Evolutionary conservation across 2,113 vertebrate genomes (phyloP).

Genomic region (Apteryx owenii): DNA sequence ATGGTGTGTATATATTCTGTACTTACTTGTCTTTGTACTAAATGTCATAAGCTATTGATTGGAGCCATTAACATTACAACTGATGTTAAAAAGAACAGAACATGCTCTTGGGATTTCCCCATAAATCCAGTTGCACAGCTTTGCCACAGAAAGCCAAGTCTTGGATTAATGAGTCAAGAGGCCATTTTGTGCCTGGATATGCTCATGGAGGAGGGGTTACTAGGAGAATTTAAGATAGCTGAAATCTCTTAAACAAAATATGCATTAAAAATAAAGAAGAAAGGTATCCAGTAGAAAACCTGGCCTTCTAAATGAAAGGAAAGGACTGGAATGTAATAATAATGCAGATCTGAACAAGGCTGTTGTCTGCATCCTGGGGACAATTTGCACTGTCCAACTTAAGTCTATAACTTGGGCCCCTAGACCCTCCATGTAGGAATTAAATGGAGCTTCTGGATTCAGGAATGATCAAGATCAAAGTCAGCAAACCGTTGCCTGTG

Average conservation of each 20-base stretch:
- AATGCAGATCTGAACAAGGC: not conserved
- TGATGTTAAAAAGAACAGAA: not conserved
- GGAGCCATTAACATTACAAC: not conserved
- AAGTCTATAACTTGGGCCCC: not conserved
- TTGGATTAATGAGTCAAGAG: not conserved
- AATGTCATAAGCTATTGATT: not conserved
- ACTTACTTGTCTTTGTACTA: not conserved
- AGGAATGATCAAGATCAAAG: slow-evolving; percentile 34
- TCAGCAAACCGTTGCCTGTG: not conserved
- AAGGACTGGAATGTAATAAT: not conserved
- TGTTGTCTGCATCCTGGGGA: not conserved
- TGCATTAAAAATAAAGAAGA: not conserved
- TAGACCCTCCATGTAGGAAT: not conserved
- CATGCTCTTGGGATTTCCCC: not conserved
- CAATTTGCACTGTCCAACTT: not conserved
- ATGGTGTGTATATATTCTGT: not conserved
- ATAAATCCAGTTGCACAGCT: not conserved
- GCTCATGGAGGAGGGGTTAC: not conserved
- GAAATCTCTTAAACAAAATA: not conserved
- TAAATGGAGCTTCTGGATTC: slow-evolving; percentile 19
- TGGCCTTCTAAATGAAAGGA: not conserved
- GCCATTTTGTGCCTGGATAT: not conserved
- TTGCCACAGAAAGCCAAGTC: not conserved
- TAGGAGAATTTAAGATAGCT: not conserved
- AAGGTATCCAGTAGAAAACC: not conserved